Evolutionary conservation across 2,888 invertebrate species (phyloP).

Genomic region (Horisme vitalbata): DNA sequence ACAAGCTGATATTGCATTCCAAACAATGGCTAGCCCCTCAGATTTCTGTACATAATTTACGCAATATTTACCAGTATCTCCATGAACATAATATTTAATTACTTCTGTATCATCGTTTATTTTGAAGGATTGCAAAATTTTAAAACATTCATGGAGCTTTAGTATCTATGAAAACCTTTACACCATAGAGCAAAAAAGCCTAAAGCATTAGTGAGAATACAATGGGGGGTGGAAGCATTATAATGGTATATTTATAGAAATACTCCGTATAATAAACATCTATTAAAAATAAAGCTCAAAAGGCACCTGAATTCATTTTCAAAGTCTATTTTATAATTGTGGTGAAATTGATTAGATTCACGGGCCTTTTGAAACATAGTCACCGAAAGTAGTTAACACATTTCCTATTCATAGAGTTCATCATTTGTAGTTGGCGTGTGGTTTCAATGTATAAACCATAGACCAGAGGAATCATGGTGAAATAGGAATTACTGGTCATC

Average conservation of each 20-base stretch:
- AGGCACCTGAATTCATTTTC: constrained; percentile 5
- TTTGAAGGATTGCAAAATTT: too few species aligned
- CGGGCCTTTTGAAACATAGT: too few species aligned
- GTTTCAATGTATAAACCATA: too few species aligned
- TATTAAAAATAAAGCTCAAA: background rate
- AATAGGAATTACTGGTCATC: background rate
- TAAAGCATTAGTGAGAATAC: constrained; percentile 15
- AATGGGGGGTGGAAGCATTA: constrained; percentile 14
- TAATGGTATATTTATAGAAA: constrained; percentile 5
- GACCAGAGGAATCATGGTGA: too few species aligned
- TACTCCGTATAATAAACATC: constrained; percentile 10
- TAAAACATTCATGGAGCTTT: background rate
- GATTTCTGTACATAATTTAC: constrained; percentile 1
- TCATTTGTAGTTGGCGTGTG: too few species aligned
- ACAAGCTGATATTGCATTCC: constrained; percentile 2
- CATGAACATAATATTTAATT: background rate
- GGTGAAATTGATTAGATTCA: too few species aligned
- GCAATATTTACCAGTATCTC: background rate
- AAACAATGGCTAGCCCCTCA: constrained; percentile 11
- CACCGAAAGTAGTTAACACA: too few species aligned
- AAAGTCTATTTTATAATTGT: too few species aligned
- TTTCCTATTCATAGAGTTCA: too few species aligned
- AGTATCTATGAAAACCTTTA: constrained; percentile 5
- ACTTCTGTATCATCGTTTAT: too few species aligned
- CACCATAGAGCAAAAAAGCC: constrained; percentile 8